Base-by-base conservation (phyloP, 1,140 invertebrate species). In the Neocloeon triangulifer region DNA sequence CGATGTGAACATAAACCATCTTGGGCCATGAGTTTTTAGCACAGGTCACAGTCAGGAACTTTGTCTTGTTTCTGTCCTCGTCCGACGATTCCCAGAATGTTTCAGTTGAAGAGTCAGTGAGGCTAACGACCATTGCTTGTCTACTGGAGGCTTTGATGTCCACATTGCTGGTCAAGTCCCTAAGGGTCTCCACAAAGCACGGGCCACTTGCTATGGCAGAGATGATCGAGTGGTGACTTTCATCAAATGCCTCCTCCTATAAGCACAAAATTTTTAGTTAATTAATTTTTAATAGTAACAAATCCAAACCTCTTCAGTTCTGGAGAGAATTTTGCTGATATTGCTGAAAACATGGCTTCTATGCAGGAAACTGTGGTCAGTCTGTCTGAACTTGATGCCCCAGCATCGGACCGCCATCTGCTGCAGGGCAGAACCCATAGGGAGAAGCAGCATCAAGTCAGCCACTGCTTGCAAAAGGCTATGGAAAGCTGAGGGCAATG, bases 41-140 rank as follows among this genome's bases (percentile, higher is more conserved):
- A 33, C 61, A 68, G 33, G 56, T 59, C 8, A 56, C 52, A 10
- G 60, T 66, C n/a, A 81, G 62, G 2, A 57, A 61, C 49, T 95
- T 92, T 2, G 77, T 73, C 51, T 86, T 86, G 47, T 88, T 89
- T 32, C 76, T 45, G 53, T 95, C 89, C 47, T 96, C 91, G 43
- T 97, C 91, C 3, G 89, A 89, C 36, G 86, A 94, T 56, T 98
- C 92, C 92, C 92, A 98, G 53, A 97, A 98, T 0, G 92, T 97
- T 55, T 98, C 92, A 0, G 88, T 95, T 1, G 84, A 89, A 42
- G 76, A 78, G 51, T 97, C 92, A 0, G 72, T 82, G 5, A 98
- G 59, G 46, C 85, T 88, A 2, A 70, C 73, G 14, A 88, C 70
- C 84, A 96, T 91, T 2, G 85, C 85, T 43, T 78, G 79, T 2